Base-by-base conservation (phyloP, 1,140 invertebrate genomes). In the Leptinotarsa lineolata region DNA sequence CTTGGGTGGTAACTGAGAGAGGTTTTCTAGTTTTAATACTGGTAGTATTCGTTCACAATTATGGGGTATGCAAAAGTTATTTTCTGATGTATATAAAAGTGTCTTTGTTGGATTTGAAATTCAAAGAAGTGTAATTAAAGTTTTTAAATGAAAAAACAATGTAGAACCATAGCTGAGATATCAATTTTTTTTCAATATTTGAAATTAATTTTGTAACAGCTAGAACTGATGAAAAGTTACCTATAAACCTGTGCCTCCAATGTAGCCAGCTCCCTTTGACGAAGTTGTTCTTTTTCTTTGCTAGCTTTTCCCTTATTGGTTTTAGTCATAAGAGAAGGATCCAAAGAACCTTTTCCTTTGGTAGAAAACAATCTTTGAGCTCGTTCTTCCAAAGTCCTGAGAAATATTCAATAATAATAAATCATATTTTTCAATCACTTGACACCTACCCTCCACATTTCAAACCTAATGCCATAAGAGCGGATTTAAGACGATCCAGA, bases 401-500 rank as follows among this genome's bases (percentile, higher is more conserved):
- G 86, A 81, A 76, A 22, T 15, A 44, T 15, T 4, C 18, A 18
- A 15, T 30, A 63, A 45, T 24, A 13, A 66, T 46, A 70, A 48
- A 48, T 81, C 81, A 84, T 85, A 90, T 39, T 39, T 11, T 39
- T 39, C 30, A 39, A 39, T 39, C 8, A 39, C 16, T 54, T 54
- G 48, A 16, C 90, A 97, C 48, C n/a, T n/a, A 54, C 48, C 48
- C 98, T 72, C 98, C 98, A 88, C 98, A 99, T 85, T 99, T 99
- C 0, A 99, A 87, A 1, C 96, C 95, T n/a, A 99, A 85, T 5
- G 97, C 98, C 91, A 99, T 94, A 1, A 99, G 86, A 12, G 97
- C 98, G 16, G 96, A 97, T 84, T 99, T 99, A 2, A 99, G 88
- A 83, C 98, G 91, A 88, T 99, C 98, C 75, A 99, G 85, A 58